Evolutionary conservation across 2,113 vertebrate species (phyloP), one percentile per base, ranked within the genome.

Genomic region (Maccullochella peelii): DNA sequence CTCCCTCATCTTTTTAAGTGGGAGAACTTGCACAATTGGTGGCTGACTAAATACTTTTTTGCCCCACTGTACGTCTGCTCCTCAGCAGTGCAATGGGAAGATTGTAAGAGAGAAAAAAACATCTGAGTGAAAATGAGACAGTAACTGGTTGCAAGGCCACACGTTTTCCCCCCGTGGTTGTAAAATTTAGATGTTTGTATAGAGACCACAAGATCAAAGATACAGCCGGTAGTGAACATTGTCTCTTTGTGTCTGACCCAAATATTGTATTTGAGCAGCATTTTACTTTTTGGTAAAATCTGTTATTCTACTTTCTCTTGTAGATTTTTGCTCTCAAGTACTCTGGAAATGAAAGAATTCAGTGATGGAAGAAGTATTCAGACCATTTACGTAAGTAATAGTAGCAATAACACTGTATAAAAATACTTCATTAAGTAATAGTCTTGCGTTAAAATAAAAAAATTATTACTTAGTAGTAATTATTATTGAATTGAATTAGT

Each of bases 171-270:
- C 21, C 21, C 0, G 8, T 54, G 38, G 69, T 27, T 47, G 36
- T 47, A 15, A 59, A 36, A 68, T 12, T 59, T 6, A 15, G 16
- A 6, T 44, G 50, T 79, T 40, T 49, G 49, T 21, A 18, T 20
- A 27, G 42, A 66, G 44, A 77, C 57, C 88, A 67, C 63, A 76
- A 72, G 7, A 83, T 86, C 61, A 81, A 61, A 89, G 65, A 30
- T 76, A 27, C n/a, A 79, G 25, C 23, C 11, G 16, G 36, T 5
- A 71, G 74, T 30, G 23, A 67, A 27, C 61, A 21, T 4, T 18
- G 21, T 33, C n/a, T 49, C 58, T 62, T 75, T 33, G 21, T 76
- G 67, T 80, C 14, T 77, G 23, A 79, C 49, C 4, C 23, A 72
- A 27, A 58, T 72, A 36, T 58, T 77, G 12, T 63, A 8, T 44